These are phyloP conservation scores for Sycon ciliatum DNA, from an alignment of 37 sponge, comb jelly and placozoan genomes.

Conservation along the genomic window DNA sequence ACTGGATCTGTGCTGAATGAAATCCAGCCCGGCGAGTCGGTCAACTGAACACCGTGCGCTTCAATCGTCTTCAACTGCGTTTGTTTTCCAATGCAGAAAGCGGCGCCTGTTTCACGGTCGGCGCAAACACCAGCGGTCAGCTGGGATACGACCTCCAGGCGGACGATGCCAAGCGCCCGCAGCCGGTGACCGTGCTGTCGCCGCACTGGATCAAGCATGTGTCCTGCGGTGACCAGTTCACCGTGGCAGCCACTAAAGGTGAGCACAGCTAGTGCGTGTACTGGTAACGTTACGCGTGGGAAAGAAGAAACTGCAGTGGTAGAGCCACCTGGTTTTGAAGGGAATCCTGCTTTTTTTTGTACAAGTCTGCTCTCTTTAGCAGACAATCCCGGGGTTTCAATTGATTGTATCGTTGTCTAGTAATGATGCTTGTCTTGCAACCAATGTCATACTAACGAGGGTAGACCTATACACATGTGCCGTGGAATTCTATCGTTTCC, in stretches of 20 bases:
- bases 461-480: not conserved
- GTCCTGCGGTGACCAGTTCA: slow-evolving; percentile 65
- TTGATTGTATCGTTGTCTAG: too few species aligned
- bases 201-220: slow-evolving; percentile 29
- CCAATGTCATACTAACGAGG: not conserved
- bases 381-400: too few species aligned
- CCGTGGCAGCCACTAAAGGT: slow-evolving; percentile 52
- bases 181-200: slow-evolving; percentile 10
- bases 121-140: slow-evolving; percentile 61
- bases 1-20: too few species aligned
- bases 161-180: slow-evolving; percentile 2
- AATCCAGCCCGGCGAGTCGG: too few species aligned
- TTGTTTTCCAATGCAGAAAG: slow-evolving; percentile 14
- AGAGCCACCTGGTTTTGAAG: too few species aligned
- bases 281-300: too few species aligned
- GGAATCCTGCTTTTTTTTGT: too few species aligned
- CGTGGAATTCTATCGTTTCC: not conserved
- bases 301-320: too few species aligned
- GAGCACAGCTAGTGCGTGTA: not conserved
- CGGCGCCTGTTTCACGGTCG: slow-evolving; percentile 50
- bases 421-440: too few species aligned
- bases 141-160: slow-evolving; percentile 36
- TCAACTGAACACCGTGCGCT: too few species aligned
- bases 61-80: not conserved
- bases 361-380: too few species aligned